Evolutionary conservation across 2,113 vertebrate species (phyloP).

Genomic region (Calidris pugnax): DNA sequence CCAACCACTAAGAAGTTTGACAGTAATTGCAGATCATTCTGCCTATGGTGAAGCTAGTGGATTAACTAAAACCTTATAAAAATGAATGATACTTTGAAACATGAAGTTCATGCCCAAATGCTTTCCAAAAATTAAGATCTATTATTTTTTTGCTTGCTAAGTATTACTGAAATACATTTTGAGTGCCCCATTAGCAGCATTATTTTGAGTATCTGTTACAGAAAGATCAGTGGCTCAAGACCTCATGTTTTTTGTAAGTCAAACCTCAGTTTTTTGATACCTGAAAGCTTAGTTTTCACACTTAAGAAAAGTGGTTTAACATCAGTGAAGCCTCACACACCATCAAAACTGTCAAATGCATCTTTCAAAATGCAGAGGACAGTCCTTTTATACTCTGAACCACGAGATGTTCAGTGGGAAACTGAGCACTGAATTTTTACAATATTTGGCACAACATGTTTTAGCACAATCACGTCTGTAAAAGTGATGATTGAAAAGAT

Average conservation of each 20-base stretch:
- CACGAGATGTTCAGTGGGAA: neutral
- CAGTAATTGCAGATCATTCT: neutral
- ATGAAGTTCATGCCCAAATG: neutral
- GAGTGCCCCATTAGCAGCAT: neutral
- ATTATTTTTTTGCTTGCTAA: neutral
- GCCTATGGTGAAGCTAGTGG: neutral
- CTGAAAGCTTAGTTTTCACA: neutral
- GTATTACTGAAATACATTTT: neutral
- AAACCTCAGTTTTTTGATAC: neutral
- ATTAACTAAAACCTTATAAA: neutral
- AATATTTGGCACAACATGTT: neutral
- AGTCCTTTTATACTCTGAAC: neutral
- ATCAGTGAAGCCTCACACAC: neutral
- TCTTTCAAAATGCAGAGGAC: neutral
- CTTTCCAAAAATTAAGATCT: neutral
- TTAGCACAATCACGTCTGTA: neutral
- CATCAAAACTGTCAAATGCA: neutral
- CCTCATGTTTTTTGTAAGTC: neutral
- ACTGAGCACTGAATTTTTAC: neutral
- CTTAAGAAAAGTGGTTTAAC: neutral
- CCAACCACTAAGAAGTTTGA: neutral
- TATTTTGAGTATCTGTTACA: neutral
- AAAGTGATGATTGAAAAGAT: neutral
- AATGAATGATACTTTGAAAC: neutral
- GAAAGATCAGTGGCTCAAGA: neutral